These are phyloP conservation scores for Ceyx margarethae DNA, from an alignment of 2,113 vertebrate genomes.

Conservation along the genomic window DNA sequence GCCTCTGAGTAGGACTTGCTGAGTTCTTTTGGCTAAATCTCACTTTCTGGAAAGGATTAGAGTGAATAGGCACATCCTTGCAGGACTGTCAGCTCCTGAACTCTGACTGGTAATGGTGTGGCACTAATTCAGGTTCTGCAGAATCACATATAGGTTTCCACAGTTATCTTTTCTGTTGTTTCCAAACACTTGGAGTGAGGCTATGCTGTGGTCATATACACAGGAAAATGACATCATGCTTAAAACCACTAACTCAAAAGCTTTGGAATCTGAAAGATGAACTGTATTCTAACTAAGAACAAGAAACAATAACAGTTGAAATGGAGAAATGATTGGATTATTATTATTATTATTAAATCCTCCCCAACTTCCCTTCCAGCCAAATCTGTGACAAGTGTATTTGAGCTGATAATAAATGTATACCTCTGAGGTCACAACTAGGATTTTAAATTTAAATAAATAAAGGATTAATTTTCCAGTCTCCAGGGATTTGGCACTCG, in stretches of 20 bases:
- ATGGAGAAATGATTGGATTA: slow-evolving; percentile 60
- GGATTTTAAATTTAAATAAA: slow-evolving; percentile 63
- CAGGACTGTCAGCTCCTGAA: background rate
- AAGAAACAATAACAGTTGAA: slow-evolving; percentile 44
- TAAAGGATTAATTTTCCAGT: slow-evolving; percentile 59
- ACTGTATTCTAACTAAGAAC: slow-evolving; percentile 68
- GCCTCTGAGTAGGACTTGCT: background rate
- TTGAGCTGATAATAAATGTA: slow-evolving; percentile 76
- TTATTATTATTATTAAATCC: slow-evolving; percentile 55
- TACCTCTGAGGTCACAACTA: slow-evolving; percentile 71
- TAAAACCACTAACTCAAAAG: slow-evolving; percentile 71
- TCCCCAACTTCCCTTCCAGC: slow-evolving; percentile 61
- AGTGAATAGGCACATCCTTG: background rate
- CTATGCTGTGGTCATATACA: slow-evolving; percentile 68
- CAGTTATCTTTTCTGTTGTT: slow-evolving; percentile 75
- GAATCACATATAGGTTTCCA: slow-evolving; percentile 59
- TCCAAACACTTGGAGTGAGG: slow-evolving; percentile 65
- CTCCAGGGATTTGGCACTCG: slow-evolving; percentile 37
- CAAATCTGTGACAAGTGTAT: slow-evolving; percentile 74
- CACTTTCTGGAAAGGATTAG: background rate
- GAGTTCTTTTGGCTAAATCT: background rate
- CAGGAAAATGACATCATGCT: slow-evolving; percentile 76
- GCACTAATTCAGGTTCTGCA: slow-evolving; percentile 46
- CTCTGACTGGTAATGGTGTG: slow-evolving; percentile 49
- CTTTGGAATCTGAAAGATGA: slow-evolving; percentile 71